These are phyloP conservation scores for Otus scops DNA, from an alignment of 2,797 vertebrate species.

Conservation along the genomic window DNA sequence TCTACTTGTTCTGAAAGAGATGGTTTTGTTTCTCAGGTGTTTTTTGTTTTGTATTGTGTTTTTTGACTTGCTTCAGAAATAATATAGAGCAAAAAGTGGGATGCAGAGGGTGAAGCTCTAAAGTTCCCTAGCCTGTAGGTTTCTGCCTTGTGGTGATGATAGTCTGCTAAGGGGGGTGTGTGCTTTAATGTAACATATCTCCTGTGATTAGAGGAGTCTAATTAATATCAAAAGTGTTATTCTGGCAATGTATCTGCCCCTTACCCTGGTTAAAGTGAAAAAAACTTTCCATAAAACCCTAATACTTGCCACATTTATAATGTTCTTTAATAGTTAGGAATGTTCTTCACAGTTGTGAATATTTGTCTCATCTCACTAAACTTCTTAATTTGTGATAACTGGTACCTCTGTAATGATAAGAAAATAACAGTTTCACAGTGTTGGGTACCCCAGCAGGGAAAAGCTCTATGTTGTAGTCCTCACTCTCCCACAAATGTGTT, in stretches of 20 bases:
- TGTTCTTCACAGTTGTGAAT: background rate
- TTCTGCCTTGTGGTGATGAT: background rate
- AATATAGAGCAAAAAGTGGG: background rate
- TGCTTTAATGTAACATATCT: background rate
- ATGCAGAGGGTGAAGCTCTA: background rate
- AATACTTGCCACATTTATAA: background rate
- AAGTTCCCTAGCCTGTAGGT: background rate
- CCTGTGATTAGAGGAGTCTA: background rate
- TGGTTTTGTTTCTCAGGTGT: background rate
- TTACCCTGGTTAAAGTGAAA: background rate
- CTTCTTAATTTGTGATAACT: background rate
- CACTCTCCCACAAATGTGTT: background rate
- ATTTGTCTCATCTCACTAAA: background rate
- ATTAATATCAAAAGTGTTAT: background rate
- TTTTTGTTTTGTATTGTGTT: background rate
- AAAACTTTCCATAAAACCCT: background rate
- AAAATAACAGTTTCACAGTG: background rate
- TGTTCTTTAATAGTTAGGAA: background rate
- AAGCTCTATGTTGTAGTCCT: background rate
- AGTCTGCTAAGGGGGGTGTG: background rate
- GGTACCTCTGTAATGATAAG: background rate
- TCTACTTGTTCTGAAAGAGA: background rate
- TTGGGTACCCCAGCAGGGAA: background rate
- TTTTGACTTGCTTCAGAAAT: background rate
- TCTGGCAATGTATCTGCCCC: background rate